Percentiles rank a stretch among this genome's conserved stretches.
phyloP scores from a whole-genome alignment of 2,113 vertebrate genomes.

The Pogona vitticeps region DNA sequence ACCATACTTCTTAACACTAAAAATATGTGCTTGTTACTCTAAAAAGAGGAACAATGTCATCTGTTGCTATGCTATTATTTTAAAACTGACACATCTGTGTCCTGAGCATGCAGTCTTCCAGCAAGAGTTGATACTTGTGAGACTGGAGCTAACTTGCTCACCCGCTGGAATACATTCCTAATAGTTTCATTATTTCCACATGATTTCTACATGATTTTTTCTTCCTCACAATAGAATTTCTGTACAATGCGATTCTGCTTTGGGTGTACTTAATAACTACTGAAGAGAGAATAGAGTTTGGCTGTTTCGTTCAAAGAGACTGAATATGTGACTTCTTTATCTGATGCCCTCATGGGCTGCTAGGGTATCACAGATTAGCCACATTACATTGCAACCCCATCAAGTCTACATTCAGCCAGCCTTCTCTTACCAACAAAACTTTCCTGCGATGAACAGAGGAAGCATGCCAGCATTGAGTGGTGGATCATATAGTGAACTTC shows the following conservation, averaged over 20 bases:
- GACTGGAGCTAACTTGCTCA: background rate
- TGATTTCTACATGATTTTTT: background rate
- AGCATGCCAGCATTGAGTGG: background rate
- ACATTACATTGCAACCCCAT: background rate
- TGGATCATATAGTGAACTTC: background rate
- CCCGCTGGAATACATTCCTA: no score
- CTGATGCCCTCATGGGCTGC: conserved; percentile 10
- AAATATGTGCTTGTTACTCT: no score
- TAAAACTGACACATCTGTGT: no score
- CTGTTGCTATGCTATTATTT: no score
- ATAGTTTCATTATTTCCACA: background rate
- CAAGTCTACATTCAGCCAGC: background rate
- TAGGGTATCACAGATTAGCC: conserved; percentile 10
- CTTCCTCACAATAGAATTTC: background rate
- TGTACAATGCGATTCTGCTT: conserved; percentile 15
- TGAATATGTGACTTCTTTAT: conserved; percentile 4
- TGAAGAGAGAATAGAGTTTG: background rate
- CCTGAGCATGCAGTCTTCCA: no score
- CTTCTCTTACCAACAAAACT: background rate
- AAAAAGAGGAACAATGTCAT: no score
- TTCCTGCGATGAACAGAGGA: background rate
- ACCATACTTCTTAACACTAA: no score
- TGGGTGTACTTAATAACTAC: background rate
- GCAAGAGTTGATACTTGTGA: background rate
- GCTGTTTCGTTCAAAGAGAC: background rate